These are phyloP conservation scores for Diogma glabrata DNA, from an alignment of 2,888 invertebrate species.

Conservation along the genomic window DNA sequence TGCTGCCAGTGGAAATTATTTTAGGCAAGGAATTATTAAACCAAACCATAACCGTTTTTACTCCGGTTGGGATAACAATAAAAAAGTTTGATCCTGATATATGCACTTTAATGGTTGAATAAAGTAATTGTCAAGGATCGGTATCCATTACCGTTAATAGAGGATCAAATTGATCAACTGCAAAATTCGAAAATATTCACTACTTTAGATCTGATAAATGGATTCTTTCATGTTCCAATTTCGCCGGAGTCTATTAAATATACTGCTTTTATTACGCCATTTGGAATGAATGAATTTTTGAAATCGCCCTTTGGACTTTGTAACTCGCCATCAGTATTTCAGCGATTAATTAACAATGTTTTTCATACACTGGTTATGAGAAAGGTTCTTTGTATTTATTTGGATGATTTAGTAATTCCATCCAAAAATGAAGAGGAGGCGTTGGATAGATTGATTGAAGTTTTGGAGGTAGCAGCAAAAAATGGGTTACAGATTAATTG, in stretches of 20 bases:
- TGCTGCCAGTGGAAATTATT: background rate
- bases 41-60: no score
- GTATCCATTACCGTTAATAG: no score
- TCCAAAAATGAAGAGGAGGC: background rate
- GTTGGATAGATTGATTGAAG: no score
- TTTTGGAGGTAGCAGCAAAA: slow-evolving; percentile 11
- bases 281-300: background rate
- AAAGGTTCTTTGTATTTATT: background rate
- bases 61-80: no score
- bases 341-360: background rate
- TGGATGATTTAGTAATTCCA: background rate
- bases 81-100: no score
- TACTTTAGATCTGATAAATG: no score
- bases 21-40: background rate
- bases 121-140: no score
- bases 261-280: background rate
- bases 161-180: no score
- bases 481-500: slow-evolving; percentile 17
- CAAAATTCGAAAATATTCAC: no score
- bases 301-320: background rate
- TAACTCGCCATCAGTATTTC: background rate
- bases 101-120: no score
- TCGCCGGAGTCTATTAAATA: background rate
- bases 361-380: background rate
- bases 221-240: background rate